Base-by-base conservation (phyloP, 2,113 vertebrate species). In the Xerus inauris region DNA sequence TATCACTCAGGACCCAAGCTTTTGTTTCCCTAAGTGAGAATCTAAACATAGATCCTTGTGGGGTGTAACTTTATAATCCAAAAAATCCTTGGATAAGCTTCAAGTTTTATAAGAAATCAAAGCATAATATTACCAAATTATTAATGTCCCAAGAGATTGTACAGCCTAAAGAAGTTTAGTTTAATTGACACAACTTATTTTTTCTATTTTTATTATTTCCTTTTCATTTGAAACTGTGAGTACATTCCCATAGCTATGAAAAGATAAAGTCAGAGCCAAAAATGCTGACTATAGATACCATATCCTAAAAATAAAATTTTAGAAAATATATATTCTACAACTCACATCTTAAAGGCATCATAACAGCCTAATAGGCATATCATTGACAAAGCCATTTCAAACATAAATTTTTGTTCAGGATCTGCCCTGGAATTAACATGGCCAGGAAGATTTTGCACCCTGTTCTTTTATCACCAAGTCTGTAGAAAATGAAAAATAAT, bases 401-500 rank as follows among this genome's bases (percentile, higher is more conserved):
- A 96, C 10, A 80, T 28, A 69, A 9, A 45, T 91, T 87, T 64
- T 47, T 89, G 5, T 80, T 91, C 26, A 81, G 49, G 12, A 69
- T 71, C 57, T 62, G 3, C 8, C 9, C 82, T 77, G 17, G 8
- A 76, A 24, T 64, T 59, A 72, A 87, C 14, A 80, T 72, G 38
- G 38, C 13, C 17, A 86, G 62, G 8, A 92, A 88, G 49, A 35
- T 73, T 92, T 94, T 84, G 8, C 1, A 69, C 45, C 14, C 2
- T 64, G 2, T 72, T 82, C 76, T 92, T 13, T 95, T 87, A 89
- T 86, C 49, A 64, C 42, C n/a, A 38, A 14, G 40, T 94, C 54
- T 47, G 5, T 71, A 94, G 85, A 77, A 95, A 89, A 92, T 54
- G 45, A 95, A 93, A 90, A 92, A 45, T 57, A 95, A 72, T 65